Evolutionary conservation across 2,113 vertebrate species (phyloP), one percentile per base, ranked within the genome.

Genomic region (Dissostichus mawsoni): DNA sequence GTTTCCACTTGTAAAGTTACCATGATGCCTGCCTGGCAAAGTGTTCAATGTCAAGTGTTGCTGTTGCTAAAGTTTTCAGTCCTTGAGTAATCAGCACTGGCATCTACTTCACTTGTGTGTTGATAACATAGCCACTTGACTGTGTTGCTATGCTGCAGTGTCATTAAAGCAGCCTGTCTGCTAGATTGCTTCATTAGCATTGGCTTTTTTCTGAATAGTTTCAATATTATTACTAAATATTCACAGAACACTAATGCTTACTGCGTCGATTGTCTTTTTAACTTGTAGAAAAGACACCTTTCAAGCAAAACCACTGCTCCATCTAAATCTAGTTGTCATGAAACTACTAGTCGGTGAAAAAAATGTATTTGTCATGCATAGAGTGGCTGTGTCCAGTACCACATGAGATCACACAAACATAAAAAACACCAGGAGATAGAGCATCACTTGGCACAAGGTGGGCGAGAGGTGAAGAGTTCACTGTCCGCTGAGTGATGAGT

Each of bases 401-500:
- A 25, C 23, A 13, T 29, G 45, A 10, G 55, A 61, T 69, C 20
- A 12, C 44, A 33, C 20, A 18, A 1, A 29, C 5, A 20, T 50
- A 11, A 11, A 2, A 62, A 61, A 41, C 18, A 20, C 8, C 52
- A 48, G 61, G 20, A 13, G 8, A 55, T 14, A 3, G 7, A 23
- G n/a, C 62, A 14, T 66, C 48, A 11, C 48, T 58, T 78, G 12
- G 25, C 36, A 29, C 56, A 64, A 14, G 29, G 57, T 57, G 69
- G 78, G 55, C 71, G 52, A 67, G 59, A 41, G 71, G 23, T 78
- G 75, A 62, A 41, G 76, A 87, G 61, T 76, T 85, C 25, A 62
- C 2, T 0, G 50, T 51, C 29, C 52, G 25, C 58, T 71, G 68
- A 78, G 41, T 53, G 74, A 79, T 45, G 57, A 82, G 61, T 44